Percentiles rank a stretch among this genome's conserved stretches.
Evolutionary conservation across 1,140 invertebrate species (phyloP).

Genomic region (Hyposmocoma kahamanoa): DNA sequence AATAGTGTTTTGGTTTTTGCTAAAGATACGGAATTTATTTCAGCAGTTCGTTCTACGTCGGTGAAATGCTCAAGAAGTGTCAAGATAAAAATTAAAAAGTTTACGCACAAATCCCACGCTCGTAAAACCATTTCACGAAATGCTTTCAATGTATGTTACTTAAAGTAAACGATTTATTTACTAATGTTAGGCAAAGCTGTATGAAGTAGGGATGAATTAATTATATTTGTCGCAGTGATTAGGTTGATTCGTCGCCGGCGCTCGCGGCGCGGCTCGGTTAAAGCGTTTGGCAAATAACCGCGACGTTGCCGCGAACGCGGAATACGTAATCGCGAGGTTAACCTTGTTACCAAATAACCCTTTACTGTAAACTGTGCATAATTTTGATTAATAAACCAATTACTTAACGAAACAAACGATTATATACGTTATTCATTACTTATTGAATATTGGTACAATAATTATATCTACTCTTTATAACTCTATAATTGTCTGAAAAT

Average conservation of each 20-base stretch:
- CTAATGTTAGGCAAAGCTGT: neutral
- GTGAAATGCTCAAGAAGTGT: slow-evolving; percentile 51
- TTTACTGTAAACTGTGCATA: slow-evolving; percentile 4
- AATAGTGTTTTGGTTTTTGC: slow-evolving; percentile 23
- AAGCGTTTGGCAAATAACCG: slow-evolving; percentile 38
- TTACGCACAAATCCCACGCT: slow-evolving; percentile 71
- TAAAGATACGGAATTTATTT: slow-evolving; percentile 50
- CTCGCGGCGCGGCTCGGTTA: neutral
- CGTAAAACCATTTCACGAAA: slow-evolving; percentile 72
- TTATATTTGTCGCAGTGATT: neutral
- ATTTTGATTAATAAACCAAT: neutral
- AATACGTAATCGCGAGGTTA: slow-evolving; percentile 44
- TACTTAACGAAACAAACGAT: no score
- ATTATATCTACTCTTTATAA: no score
- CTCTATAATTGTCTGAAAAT: no score
- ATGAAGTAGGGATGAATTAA: slow-evolving; percentile 14
- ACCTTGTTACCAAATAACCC: slow-evolving; percentile 27
- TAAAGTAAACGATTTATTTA: no score
- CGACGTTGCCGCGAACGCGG: slow-evolving; percentile 33
- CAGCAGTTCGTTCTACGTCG: slow-evolving; percentile 48
- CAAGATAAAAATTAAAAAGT: slow-evolving; percentile 43
- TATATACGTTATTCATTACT: no score
- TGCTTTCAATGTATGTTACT: slow-evolving; percentile 54
- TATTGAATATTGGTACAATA: no score
- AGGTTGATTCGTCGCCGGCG: neutral